A percentile compares a stretch with the other conserved stretches of the same genome.
phyloP scores from a whole-genome alignment of 2,113 vertebrate genomes.

The Malaclemys terrapin region DNA sequence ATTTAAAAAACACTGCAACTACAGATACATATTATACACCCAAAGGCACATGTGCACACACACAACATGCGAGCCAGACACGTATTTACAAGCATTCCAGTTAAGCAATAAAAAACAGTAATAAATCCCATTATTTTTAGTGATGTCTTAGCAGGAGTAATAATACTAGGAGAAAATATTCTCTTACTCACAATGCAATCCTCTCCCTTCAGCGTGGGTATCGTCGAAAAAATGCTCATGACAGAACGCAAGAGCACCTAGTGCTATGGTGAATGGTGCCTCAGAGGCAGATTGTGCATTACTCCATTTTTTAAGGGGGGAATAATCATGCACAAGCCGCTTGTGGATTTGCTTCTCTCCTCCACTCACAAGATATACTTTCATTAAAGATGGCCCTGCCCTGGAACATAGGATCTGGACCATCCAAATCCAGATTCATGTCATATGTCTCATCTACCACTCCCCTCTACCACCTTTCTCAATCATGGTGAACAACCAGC shows the following conservation, averaged over 20 bases:
- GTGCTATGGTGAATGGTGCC: background rate
- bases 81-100: background rate
- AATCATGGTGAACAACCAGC: background rate
- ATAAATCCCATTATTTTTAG: background rate
- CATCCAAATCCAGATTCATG: background rate
- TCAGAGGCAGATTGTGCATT: background rate
- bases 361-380: background rate
- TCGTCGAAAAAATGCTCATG: accelerated
- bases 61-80: background rate
- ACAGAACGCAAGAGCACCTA: accelerated
- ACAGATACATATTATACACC: background rate
- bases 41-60: background rate
- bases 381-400: accelerated
- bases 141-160: background rate
- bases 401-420: background rate
- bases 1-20: background rate
- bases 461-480: background rate
- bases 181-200: background rate
- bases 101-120: background rate
- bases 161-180: background rate
- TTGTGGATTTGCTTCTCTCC: background rate
- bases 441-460: background rate
- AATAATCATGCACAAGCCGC: background rate
- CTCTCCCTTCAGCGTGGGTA: background rate
- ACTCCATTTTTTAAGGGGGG: background rate